phyloP scores from a whole-genome alignment of 2,113 vertebrate genomes.

The Noctilio leporinus region DNA sequence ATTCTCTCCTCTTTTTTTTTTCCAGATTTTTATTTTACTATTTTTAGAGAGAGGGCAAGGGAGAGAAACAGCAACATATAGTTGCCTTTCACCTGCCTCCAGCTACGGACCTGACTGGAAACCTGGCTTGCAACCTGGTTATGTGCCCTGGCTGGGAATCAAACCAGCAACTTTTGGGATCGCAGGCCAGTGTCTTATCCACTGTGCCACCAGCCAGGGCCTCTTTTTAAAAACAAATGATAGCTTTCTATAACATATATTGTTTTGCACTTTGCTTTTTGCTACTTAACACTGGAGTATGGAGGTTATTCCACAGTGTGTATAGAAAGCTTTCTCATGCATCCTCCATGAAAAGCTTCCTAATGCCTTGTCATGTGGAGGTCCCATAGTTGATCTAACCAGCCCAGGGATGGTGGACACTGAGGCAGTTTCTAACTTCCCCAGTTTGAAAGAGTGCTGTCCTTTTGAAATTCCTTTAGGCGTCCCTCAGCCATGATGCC shows the following conservation, averaged over 20 bases:
- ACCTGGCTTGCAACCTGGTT: no score
- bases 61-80: no score
- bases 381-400: neutral
- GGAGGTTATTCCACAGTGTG: neutral
- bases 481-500: neutral
- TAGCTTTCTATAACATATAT: neutral
- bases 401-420: neutral
- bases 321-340: neutral
- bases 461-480: neutral
- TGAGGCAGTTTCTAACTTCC: neutral
- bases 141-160: no score
- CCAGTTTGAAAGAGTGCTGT: neutral
- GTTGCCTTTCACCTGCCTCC: no score
- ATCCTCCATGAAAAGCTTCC: neutral
- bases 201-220: no score
- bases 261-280: neutral
- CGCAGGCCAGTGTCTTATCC: no score
- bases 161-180: no score
- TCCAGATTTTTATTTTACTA: no score
- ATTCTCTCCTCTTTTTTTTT: neutral
- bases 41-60: no score
- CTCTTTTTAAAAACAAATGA: no score
- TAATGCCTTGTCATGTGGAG: fast-evolving
- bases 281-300: neutral
- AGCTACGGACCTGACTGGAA: no score